Evolutionary conservation across 2,888 invertebrate species (phyloP), one percentile per base, ranked within the genome.

Genomic region (Sepioteuthis lessoniana): DNA sequence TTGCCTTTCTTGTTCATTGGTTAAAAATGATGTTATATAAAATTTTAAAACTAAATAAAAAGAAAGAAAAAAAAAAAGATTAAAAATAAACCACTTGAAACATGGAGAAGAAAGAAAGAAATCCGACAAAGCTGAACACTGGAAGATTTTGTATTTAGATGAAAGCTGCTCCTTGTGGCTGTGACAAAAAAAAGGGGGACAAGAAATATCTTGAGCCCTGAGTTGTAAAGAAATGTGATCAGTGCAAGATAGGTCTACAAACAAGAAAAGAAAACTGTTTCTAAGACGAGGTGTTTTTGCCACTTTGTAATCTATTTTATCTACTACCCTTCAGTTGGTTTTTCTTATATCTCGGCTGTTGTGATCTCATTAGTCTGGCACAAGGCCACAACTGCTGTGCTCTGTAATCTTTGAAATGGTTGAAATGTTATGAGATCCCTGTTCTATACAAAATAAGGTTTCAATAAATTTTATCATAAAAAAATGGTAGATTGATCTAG

Each of bases 91-190:
- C n/a, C n/a, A n/a, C 13, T 76, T n/a, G n/a, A 35, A 76, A 76
- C 13, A 76, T 35, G n/a, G 76, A 35, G n/a, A 76, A 10, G 76
- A 76, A 76, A n/a, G n/a, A n/a, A n/a, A 76, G 19, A n/a, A 76
- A 76, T 35, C 13, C 1, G 19, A 76, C 16, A 35, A 76, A 76
- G 19, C 76, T 76, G 76, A 76, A 76, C 31, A 76, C 76, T 76
- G 76, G 76, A 76, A 76, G 76, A n/a, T n/a, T 76, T 76, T 76
- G 76, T n/a, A 76, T 76, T n/a, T 76, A 76, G 19, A 76, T n/a
- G n/a, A 76, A 76, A 76, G n/a, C 76, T 76, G 76, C 76, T 76
- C 76, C 13, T 76, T 76, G n/a, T n/a, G 76, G n/a, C n/a, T 76
- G 76, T 76, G 5, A 76, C 31, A 76, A n/a, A n/a, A 76, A 16